These are phyloP conservation scores for Cepaea nemoralis DNA, from an alignment of 1,140 invertebrate genomes.

Conservation along the genomic window DNA sequence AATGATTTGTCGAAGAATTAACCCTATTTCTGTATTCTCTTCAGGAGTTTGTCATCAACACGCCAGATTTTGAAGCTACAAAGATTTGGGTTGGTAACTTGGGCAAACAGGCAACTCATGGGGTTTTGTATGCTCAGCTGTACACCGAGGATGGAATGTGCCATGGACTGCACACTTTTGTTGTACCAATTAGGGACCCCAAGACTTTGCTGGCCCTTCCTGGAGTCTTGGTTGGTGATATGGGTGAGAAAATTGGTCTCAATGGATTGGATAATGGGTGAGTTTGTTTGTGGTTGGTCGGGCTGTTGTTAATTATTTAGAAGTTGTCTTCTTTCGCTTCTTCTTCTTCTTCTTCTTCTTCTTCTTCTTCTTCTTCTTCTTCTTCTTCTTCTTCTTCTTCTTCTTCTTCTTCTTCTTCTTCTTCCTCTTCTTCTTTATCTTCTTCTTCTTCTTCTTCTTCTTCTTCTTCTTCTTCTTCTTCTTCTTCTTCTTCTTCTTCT, in stretches of 20 bases:
- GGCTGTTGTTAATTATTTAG: not conserved
- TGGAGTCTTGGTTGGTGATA: conserved; percentile 85
- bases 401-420: no score
- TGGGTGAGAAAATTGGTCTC: conserved; percentile 89
- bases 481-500: not conserved
- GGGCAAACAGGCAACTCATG: conserved; percentile 88
- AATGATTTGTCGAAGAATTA: no score
- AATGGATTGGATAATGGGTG: conserved; percentile 92
- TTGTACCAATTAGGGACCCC: conserved; percentile 85
- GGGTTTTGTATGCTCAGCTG: conserved; percentile 89
- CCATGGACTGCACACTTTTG: conserved; percentile 89
- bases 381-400: no score
- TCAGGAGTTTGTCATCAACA: conserved; percentile 88
- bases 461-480: not conserved
- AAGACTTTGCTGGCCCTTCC: conserved; percentile 81
- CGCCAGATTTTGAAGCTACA: conserved; percentile 92
- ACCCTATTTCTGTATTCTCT: not conserved
- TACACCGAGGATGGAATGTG: conserved; percentile 83
- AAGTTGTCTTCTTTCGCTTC: no score
- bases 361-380: no score
- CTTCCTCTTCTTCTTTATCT: no score
- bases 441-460: not conserved
- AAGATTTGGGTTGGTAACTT: conserved; percentile 88
- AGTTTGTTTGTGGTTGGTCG: not conserved
- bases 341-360: no score